Percentiles rank a stretch among this genome's conserved stretches.
phyloP scores from a whole-genome alignment of 2,113 vertebrate species.

The Mastomys natalensis region DNA sequence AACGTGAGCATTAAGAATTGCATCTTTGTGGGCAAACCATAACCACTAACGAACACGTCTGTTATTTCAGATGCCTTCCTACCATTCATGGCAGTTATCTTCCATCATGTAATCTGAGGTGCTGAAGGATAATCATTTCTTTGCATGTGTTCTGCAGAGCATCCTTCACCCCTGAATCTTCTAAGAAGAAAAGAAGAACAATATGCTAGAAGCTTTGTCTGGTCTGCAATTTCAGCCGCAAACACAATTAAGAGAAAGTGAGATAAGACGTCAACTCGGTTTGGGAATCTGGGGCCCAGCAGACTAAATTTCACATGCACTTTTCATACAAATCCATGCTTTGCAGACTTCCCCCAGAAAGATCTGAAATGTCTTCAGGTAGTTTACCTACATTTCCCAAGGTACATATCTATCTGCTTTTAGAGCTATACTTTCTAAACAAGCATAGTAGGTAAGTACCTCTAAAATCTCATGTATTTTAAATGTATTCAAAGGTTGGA shows the following conservation, averaged over 20 bases:
- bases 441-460: background rate
- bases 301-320: constrained; percentile 70
- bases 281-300: constrained; percentile 70
- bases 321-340: constrained; percentile 76
- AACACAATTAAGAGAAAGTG: constrained; percentile 82
- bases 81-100: constrained; percentile 63
- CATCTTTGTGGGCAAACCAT: constrained; percentile 80
- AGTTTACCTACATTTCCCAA: constrained; percentile 80
- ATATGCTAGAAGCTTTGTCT: constrained; percentile 86
- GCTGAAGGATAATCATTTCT: constrained; percentile 72
- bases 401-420: constrained; percentile 82
- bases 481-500: constrained; percentile 40
- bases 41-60: constrained; percentile 79
- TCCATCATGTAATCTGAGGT: constrained; percentile 72
- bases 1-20: constrained; percentile 79
- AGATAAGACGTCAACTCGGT: constrained; percentile 70
- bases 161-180: constrained; percentile 46
- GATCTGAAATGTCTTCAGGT: constrained; percentile 77
- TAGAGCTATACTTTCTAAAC: constrained; percentile 68
- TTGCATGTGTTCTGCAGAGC: constrained; percentile 80
- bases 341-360: constrained; percentile 79
- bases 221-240: constrained; percentile 82
- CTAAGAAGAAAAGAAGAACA: constrained; percentile 75
- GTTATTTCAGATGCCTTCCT: constrained; percentile 66
- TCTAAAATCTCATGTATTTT: background rate